phyloP scores from a whole-genome alignment of 2,113 vertebrate species.

The Pomatorhinus ruficollis region DNA sequence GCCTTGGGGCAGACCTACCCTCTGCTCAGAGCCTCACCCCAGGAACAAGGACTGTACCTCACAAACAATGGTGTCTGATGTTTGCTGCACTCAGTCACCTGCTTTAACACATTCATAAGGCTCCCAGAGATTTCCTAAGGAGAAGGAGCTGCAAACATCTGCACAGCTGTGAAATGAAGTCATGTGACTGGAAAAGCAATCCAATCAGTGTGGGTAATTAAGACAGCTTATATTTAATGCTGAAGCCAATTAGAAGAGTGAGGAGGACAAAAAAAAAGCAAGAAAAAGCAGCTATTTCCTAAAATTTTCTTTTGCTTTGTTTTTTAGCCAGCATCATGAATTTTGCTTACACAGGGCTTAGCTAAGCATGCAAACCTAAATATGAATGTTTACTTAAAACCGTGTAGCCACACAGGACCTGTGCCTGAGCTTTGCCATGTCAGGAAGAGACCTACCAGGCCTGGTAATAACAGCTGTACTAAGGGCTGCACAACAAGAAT shows the following conservation, averaged over 20 bases:
- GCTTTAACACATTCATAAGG: neutral
- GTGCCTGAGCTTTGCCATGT: conserved; percentile 17
- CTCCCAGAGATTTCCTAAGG: neutral
- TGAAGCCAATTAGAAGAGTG: conserved; percentile 29
- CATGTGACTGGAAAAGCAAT: conserved; percentile 39
- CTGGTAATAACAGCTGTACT: neutral
- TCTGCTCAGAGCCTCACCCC: neutral
- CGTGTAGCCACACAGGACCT: neutral
- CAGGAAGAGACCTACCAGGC: neutral
- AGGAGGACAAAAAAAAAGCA: accelerated
- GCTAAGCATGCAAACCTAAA: conserved; percentile 48
- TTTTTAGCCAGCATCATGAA: conserved; percentile 54
- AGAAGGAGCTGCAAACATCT: conserved; percentile 26
- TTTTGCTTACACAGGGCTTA: conserved; percentile 31
- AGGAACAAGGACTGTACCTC: neutral
- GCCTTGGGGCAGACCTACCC: neutral
- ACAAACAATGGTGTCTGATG: neutral
- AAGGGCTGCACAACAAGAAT: neutral
- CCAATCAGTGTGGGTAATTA: conserved; percentile 67
- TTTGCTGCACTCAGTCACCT: neutral
- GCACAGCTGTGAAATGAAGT: conserved; percentile 44
- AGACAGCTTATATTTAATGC: conserved; percentile 58
- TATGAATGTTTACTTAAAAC: conserved; percentile 50
- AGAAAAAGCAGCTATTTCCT: conserved; percentile 22
- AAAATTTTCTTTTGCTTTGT: conserved; percentile 62